Evolutionary conservation across 2,888 invertebrate genomes (phyloP).

Genomic region (Amiota communis): DNA sequence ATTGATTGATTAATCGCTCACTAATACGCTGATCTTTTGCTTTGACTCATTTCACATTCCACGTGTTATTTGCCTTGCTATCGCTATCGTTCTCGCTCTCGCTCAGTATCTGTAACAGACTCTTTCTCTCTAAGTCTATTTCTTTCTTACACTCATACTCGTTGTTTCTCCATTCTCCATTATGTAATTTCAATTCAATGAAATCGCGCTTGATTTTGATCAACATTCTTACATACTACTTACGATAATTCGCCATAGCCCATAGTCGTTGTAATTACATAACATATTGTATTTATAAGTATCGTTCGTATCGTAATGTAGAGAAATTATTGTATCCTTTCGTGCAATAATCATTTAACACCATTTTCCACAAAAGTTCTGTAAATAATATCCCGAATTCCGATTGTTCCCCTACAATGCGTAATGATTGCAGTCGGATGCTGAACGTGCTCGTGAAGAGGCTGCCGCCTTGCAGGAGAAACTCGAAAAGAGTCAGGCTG

Average conservation of each 20-base stretch:
- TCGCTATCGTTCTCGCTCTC: not conserved
- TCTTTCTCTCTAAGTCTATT: constrained; percentile 2
- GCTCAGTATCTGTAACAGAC: not conserved
- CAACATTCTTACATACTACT: not conserved
- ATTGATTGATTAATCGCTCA: not conserved
- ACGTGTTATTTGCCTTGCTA: not conserved
- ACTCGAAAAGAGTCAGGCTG: constrained; percentile 94
- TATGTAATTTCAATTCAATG: not conserved
- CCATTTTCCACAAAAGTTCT: constrained; percentile 46
- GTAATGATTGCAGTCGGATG: constrained; percentile 77
- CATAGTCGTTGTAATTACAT: constrained; percentile 37
- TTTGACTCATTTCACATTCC: not conserved
- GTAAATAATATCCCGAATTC: constrained; percentile 59
- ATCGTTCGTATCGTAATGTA: constrained; percentile 41
- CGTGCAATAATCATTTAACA: constrained; percentile 56
- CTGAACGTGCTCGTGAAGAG: constrained; percentile 88
- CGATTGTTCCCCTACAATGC: constrained; percentile 6
- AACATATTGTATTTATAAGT: constrained; percentile 47
- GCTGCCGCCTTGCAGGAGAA: constrained; percentile 91
- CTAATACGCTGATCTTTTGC: not conserved
- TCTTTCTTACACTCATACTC: not conserved
- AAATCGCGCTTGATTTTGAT: constrained; percentile 7
- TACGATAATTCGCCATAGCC: constrained; percentile 9
- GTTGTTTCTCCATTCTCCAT: not conserved
- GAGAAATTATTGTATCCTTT: constrained; percentile 25